Percentiles rank a stretch among this genome's conserved stretches.
These are phyloP conservation scores for Pleuronectes platessa DNA, from an alignment of 2,113 vertebrate genomes.

Conservation along the genomic window DNA sequence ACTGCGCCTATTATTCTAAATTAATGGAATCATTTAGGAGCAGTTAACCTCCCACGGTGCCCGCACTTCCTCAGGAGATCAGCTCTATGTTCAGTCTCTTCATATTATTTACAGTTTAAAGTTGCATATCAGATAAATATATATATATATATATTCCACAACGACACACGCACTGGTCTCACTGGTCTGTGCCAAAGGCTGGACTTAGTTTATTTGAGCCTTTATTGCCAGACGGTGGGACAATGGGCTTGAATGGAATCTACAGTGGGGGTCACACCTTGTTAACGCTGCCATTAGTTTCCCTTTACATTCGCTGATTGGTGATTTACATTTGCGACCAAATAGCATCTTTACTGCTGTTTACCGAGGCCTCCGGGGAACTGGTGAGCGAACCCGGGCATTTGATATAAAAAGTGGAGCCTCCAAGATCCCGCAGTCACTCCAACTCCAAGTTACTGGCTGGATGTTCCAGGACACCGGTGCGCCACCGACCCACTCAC, in stretches of 20 bases:
- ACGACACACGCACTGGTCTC: not conserved
- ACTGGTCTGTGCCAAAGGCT: not conserved
- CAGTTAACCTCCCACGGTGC: constrained; percentile 78
- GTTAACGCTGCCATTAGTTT: constrained; percentile 87
- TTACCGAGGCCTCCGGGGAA: constrained; percentile 63
- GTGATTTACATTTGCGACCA: constrained; percentile 87
- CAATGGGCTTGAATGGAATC: constrained; percentile 61
- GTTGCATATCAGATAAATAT: not conserved
- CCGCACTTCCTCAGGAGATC: constrained; percentile 53
- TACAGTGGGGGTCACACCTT: constrained; percentile 85
- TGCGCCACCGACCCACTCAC: constrained; percentile 14
- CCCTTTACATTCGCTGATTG: constrained; percentile 87
- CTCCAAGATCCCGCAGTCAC: constrained; percentile 52
- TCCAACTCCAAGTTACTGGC: constrained; percentile 41
- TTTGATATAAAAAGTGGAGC: constrained; percentile 83
- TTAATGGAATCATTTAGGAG: constrained; percentile 82
- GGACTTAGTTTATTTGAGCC: constrained; percentile 59
- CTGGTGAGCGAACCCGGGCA: constrained; percentile 28
- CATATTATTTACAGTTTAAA: not conserved
- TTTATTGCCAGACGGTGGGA: constrained; percentile 67
- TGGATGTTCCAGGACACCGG: constrained; percentile 21
- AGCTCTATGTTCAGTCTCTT: not conserved
- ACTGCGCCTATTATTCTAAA: constrained; percentile 79
- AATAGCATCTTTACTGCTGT: constrained; percentile 84
- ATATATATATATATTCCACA: not conserved